Percentiles rank a stretch among this genome's conserved stretches.
Evolutionary conservation across 2,113 vertebrate genomes (phyloP).

Genomic region (Amia ocellicauda): DNA sequence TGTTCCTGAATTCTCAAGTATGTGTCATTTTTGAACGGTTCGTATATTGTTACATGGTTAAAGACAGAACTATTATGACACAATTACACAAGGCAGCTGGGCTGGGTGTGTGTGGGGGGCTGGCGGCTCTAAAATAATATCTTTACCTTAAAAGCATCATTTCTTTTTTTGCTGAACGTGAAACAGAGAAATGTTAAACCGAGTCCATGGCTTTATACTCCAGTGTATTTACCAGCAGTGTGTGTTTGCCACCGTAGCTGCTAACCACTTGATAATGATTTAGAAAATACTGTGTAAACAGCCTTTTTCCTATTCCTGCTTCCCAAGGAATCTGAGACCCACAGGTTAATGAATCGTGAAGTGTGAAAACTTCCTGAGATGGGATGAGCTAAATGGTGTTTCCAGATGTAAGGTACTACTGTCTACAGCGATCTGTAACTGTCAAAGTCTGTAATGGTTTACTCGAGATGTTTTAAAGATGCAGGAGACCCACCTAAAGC

Average conservation of each 20-base stretch:
- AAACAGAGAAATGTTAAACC: slow-evolving; percentile 34
- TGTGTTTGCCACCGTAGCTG: slow-evolving; percentile 39
- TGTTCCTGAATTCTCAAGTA: too few relatives aligned
- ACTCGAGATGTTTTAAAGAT: slow-evolving; percentile 42
- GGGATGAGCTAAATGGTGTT: slow-evolving; percentile 81
- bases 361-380: slow-evolving; percentile 94
- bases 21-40: too few relatives aligned
- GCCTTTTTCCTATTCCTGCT: slow-evolving; percentile 59
- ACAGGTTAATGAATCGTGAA: slow-evolving; percentile 95
- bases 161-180: slow-evolving; percentile 18
- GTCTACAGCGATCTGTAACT: slow-evolving; percentile 67
- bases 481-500: slow-evolving; percentile 24
- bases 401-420: slow-evolving; percentile 81
- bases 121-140: slow-evolving; percentile 5
- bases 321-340: slow-evolving; percentile 81
- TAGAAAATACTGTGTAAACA: slow-evolving; percentile 57
- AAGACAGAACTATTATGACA: too few relatives aligned
- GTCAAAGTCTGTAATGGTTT: slow-evolving; percentile 55
- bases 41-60: too few relatives aligned
- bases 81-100: too few relatives aligned
- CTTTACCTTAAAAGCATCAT: too few relatives aligned
- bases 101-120: not conserved
- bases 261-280: slow-evolving; percentile 59
- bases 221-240: slow-evolving; percentile 31
- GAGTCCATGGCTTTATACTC: slow-evolving; percentile 26